phyloP scores from a whole-genome alignment of 2,113 vertebrate genomes.

The Triplophysa rosa region DNA sequence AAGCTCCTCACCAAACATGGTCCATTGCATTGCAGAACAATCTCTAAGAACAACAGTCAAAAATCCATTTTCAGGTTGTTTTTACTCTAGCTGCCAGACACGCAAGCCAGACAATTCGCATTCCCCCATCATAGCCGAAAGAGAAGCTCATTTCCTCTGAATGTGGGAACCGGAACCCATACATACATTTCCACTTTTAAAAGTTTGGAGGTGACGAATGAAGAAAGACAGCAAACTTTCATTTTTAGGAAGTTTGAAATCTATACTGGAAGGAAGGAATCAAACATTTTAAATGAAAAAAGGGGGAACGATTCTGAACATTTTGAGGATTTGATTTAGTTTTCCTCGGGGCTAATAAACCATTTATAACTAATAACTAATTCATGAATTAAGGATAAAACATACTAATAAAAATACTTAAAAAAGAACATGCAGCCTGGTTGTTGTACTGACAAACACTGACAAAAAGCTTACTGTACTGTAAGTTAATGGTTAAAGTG shows the following conservation, averaged over 20 bases:
- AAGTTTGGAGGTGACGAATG: slow-evolving; percentile 3
- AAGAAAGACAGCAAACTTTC: background rate
- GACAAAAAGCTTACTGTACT: too few relatives aligned
- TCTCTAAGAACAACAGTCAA: slow-evolving; percentile 13
- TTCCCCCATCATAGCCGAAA: slow-evolving; percentile 8
- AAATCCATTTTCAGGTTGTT: background rate
- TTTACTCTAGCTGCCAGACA: background rate
- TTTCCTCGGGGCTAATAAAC: too few relatives aligned
- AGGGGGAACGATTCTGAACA: background rate
- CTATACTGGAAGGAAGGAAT: background rate
- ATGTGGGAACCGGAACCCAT: background rate
- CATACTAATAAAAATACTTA: too few relatives aligned
- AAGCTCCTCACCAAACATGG: slow-evolving; percentile 21
- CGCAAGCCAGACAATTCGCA: slow-evolving; percentile 18
- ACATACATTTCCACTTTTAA: slow-evolving; percentile 14
- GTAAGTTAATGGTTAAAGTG: too few relatives aligned
- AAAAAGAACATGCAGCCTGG: too few relatives aligned
- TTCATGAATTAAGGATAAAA: too few relatives aligned
- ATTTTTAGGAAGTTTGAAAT: slow-evolving; percentile 1
- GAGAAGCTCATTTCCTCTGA: background rate
- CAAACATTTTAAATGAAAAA: background rate
- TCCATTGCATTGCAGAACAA: slow-evolving; percentile 8
- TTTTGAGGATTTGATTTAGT: background rate
- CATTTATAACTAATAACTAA: too few relatives aligned
- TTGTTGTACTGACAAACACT: too few relatives aligned